Evolutionary conservation across 2,888 invertebrate genomes (phyloP).

Genomic region (Lysandra coridon): DNA sequence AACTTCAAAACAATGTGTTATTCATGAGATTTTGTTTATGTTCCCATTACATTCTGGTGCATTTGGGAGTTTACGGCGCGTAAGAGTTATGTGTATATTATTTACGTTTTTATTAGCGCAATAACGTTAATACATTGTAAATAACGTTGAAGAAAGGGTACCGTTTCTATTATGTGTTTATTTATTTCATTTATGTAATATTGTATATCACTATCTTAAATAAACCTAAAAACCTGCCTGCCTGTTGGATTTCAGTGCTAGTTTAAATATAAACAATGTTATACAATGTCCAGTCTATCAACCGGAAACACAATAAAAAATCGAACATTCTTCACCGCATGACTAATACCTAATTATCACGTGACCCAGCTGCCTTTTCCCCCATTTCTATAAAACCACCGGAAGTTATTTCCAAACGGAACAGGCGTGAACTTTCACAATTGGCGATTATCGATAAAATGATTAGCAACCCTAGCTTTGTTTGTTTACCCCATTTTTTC

Average conservation of each 20-base stretch:
- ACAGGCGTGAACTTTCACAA: slow-evolving; percentile 6
- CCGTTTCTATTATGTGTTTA: background rate
- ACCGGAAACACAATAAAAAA: background rate
- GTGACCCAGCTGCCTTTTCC: slow-evolving; percentile 3
- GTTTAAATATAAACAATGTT: background rate
- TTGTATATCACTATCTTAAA: no score
- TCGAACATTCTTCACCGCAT: slow-evolving; percentile 7
- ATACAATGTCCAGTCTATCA: background rate
- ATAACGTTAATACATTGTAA: slow-evolving; percentile 23
- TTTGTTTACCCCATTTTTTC: background rate
- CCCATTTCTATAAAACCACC: background rate
- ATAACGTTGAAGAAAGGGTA: background rate
- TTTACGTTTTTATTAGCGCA: slow-evolving; percentile 28
- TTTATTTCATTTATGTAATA: no score
- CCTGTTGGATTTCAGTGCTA: background rate
- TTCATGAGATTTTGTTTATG: slow-evolving; percentile 22
- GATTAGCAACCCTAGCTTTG: slow-evolving; percentile 1
- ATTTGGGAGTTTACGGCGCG: slow-evolving; percentile 24
- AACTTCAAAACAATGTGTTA: slow-evolving; percentile 13
- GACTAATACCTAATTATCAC: background rate
- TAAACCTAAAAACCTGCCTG: no score
- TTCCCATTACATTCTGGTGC: slow-evolving; percentile 15
- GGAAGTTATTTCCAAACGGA: slow-evolving; percentile 10
- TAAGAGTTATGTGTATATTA: slow-evolving; percentile 1
- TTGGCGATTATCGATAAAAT: background rate